Percentiles rank a stretch among this genome's conserved stretches.
Conservation (phyloP, 2,797 vertebrate species). For the Fundulus diaphanus region DNA sequence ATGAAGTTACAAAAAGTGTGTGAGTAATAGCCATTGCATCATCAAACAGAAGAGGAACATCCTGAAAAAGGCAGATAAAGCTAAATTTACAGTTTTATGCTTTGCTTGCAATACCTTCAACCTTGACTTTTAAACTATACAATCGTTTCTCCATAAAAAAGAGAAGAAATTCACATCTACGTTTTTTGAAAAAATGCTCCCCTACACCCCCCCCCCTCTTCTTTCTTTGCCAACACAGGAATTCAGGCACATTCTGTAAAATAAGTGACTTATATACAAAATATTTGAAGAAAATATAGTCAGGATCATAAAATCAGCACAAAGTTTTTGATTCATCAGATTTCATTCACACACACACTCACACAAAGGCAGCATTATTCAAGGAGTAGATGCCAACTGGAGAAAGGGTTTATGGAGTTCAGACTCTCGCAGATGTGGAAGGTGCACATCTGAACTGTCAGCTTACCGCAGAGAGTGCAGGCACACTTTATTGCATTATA, state of each 20-base stretch:
- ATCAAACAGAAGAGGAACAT: slow-evolving; percentile 23
- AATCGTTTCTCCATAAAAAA: slow-evolving; percentile 57
- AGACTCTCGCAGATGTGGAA: slow-evolving; percentile 49
- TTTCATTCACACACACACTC: slow-evolving; percentile 40
- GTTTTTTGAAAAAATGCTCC: slow-evolving; percentile 38
- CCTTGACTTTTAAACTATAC: slow-evolving; percentile 50
- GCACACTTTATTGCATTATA: slow-evolving; percentile 64
- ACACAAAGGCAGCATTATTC: slow-evolving; percentile 27
- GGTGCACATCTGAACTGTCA: slow-evolving; percentile 69
- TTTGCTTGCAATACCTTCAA: slow-evolving; percentile 33
- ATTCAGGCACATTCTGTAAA: slow-evolving; percentile 31
- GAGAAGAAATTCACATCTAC: slow-evolving; percentile 71
- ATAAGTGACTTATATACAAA: slow-evolving; percentile 50
- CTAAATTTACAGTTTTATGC: slow-evolving; percentile 31
- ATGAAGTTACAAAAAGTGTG: slow-evolving; percentile 5
- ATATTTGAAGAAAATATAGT: slow-evolving; percentile 33
- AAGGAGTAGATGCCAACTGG: slow-evolving; percentile 33
- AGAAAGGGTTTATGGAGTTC: slow-evolving; percentile 46
- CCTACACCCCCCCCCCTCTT: slow-evolving; percentile 10
- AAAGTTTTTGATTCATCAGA: slow-evolving; percentile 36
- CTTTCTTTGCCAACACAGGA: slow-evolving; percentile 36
- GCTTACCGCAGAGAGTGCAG: slow-evolving; percentile 61
- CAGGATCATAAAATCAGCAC: slow-evolving; percentile 50
- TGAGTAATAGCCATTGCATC: slow-evolving; percentile 7
- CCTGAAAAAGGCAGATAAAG: slow-evolving; percentile 14